These are phyloP conservation scores for Malacoctenus gilli DNA, from an alignment of 2,797 vertebrate species.

Conservation along the genomic window DNA sequence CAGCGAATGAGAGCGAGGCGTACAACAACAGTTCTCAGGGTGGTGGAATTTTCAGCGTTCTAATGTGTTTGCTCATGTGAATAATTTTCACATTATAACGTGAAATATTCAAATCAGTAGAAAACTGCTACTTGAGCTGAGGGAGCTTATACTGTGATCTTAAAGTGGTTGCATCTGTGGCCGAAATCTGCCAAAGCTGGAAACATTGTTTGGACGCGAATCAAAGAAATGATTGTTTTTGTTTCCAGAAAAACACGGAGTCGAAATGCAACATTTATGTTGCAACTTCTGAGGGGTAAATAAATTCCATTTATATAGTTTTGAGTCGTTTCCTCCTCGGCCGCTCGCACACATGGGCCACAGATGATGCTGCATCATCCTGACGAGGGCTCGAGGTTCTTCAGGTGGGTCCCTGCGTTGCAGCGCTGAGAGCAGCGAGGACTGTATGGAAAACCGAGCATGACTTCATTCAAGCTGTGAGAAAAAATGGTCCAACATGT, in stretches of 20 bases:
- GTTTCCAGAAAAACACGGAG: slow-evolving; percentile 6
- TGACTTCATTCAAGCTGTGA: too few species aligned
- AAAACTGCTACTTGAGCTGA: slow-evolving; percentile 23
- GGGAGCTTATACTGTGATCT: slow-evolving; percentile 27
- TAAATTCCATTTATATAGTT: not conserved
- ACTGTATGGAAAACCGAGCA: too few species aligned
- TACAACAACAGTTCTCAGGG: too few species aligned
- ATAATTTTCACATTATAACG: slow-evolving; percentile 29
- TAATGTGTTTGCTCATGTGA: slow-evolving; percentile 10
- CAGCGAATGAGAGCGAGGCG: not conserved
- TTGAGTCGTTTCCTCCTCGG: slow-evolving; percentile 2
- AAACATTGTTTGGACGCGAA: slow-evolving; percentile 40
- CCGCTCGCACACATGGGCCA: slow-evolving; percentile 5
- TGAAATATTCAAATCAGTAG: slow-evolving; percentile 25
- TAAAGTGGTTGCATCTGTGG: slow-evolving; percentile 50
- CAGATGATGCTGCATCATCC: not conserved
- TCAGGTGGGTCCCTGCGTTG: slow-evolving; percentile 8
- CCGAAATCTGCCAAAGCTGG: too few species aligned
- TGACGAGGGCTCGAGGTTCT: not conserved
- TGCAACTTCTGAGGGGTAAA: not conserved
- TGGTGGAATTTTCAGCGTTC: not conserved
- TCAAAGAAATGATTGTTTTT: slow-evolving; percentile 31
- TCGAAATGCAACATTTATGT: slow-evolving; percentile 18
- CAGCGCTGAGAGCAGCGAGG: not conserved
- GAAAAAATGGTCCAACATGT: too few species aligned